Base-by-base conservation (phyloP, 2,888 invertebrate genomes). In the Rhorus exstirpatorius region DNA sequence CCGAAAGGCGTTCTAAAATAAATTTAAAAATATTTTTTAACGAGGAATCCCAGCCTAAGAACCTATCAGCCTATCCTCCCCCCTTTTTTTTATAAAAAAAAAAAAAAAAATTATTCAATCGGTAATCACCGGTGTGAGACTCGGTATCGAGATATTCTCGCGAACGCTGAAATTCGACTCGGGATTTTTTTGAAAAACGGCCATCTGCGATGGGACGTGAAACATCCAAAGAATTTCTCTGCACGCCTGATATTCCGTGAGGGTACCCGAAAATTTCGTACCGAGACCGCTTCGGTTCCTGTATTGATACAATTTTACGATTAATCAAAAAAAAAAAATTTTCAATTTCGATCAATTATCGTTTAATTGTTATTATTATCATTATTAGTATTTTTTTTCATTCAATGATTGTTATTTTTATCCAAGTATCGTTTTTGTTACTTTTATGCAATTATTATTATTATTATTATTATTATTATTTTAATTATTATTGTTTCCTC, bases 221-320 rank as follows among this genome's bases (percentile, higher is more conserved):
- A 92, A 89, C 91, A 92, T 92, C 93, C 92, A 92, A 7, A 93
- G 81, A 24, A 93, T 74, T 87, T 93, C 93, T 71, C 92, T 87
- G 55, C 90, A 89, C 1, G 86, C 90, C 83, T 91, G 88, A 83
- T 92, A 93, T 79, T 93, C 93, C 10, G 91, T 91, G 1, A 93
- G 77, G 10, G 90, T 90, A 14, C 90, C 88, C 19, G 87, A 85
- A 12, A 86, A 83, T 67, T 87, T 71, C 1, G 82, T 80, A 53
- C 84, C 84, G 1, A 82, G 83, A 8, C 75, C 85, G 75, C 88
- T 86, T 84, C 87, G 86, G 61, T 87, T 85, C 91, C 91, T 91
- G 75, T 65, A n/a, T 10, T 8, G 6, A 31, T 26, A 44, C n/a
- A 55, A 26, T 31, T 26, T 65, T 24, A 21, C 3, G 14, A 70